Conservation (phyloP, 1,140 invertebrate species). For the Mya arenaria region DNA sequence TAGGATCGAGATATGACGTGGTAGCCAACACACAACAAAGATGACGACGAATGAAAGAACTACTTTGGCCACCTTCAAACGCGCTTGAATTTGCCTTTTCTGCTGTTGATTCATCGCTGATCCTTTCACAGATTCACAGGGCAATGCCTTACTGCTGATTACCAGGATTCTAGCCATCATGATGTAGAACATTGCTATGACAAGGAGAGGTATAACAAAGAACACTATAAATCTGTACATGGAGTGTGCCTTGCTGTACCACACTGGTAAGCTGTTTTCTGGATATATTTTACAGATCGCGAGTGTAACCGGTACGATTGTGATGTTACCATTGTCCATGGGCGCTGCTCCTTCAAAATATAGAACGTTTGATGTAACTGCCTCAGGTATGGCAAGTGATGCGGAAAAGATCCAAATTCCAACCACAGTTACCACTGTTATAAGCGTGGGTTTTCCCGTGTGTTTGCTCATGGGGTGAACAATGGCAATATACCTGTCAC, state of each 20-base stretch:
- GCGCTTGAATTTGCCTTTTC: constrained; percentile 88
- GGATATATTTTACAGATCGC: constrained; percentile 91
- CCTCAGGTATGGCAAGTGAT: constrained; percentile 88
- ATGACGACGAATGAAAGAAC: constrained; percentile 95
- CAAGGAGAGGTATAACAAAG: constrained; percentile 90
- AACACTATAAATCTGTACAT: constrained; percentile 90
- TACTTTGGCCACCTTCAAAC: constrained; percentile 94
- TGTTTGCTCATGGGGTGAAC: constrained; percentile 90
- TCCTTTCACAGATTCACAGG: constrained; percentile 68
- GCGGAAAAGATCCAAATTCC: constrained; percentile 92
- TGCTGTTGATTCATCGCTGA: constrained; percentile 73
- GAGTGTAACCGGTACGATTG: constrained; percentile 80
- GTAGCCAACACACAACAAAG: constrained; percentile 95
- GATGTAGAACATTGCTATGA: constrained; percentile 93
- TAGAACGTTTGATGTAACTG: constrained; percentile 53
- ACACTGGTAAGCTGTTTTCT: constrained; percentile 84
- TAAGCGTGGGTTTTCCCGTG: constrained; percentile 84
- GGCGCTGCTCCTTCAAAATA: neutral
- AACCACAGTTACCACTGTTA: constrained; percentile 83
- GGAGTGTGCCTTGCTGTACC: constrained; percentile 88
- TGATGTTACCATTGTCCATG: neutral
- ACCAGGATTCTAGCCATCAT: constrained; percentile 93
- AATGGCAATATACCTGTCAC: constrained; percentile 93
- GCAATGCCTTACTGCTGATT: constrained; percentile 85
- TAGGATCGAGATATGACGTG: constrained; percentile 91